Base-by-base conservation (phyloP, 2,888 invertebrate genomes). In the Reticulitermes lucifugus region DNA sequence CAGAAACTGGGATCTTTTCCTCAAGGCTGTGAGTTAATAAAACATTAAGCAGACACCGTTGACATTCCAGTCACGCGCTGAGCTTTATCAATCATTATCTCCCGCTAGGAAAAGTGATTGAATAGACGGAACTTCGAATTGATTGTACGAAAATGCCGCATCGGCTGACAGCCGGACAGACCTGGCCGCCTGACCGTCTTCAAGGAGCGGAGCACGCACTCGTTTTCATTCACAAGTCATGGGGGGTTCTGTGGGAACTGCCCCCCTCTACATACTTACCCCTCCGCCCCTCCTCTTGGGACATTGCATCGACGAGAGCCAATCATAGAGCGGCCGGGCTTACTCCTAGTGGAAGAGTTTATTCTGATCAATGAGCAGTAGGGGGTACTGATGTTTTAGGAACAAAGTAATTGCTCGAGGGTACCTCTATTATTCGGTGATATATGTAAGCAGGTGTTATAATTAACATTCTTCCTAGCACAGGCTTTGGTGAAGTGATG, bases 261-360 rank as follows among this genome's bases (percentile, higher is more conserved):
- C 80, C 71, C 85, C 84, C 82, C 85, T 83, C 83, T 60, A 35
- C 41, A 75, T 73, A 59, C 79, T 70, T 75, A n/a, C 77, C 84
- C 65, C 65, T 65, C 25, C 25, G 25, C 60, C 70, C 46, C 59
- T 65, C 75, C 84, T 60, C n/a, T 12, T 46, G 73, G 85, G 84
- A 79, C 84, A 83, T 82, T 25, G 59, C 29, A 83, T 83, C 83
- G 84, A 84, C 83, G 85, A 86, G 83, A 87, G 91, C 94, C 94
- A 94, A 94, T 94, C 93, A 92, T 91, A 92, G 90, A 90, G 91
- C 91, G 92, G 92, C 92, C 92, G 91, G 80, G 87, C 87, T 88
- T 88, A 88, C 88, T 88, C 88, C 88, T 87, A 92, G 92, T 92
- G 93, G 94, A 91, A 92, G 92, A 93, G 93, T 93, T 93, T 92